Base-by-base conservation (phyloP, 2,797 vertebrate species). In the Premnoplex brunnescens region DNA sequence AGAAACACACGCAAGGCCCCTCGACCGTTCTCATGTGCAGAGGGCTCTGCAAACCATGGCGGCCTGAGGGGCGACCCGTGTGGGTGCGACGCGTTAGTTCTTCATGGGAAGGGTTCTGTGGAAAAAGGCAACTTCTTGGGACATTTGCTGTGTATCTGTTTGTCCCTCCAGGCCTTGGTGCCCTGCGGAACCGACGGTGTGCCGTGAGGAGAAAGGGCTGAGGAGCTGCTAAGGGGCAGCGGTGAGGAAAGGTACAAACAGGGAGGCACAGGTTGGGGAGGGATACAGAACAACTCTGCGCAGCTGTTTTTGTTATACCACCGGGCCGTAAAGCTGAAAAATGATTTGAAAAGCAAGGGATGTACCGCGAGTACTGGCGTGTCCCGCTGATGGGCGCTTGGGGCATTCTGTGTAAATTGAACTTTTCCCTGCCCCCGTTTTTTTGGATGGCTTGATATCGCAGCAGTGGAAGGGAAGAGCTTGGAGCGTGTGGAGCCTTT, bases 301-400 rank as follows among this genome's bases (percentile, higher is more conserved):
- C 94, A 96, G 95, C 97, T 97, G 94, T 68, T 97, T 97, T 97
- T 97, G 58, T 95, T 96, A 83, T 91, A 95, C 73, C 66, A 63
- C 67, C 2, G 10, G 92, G 32, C 56, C 94, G 78, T 90, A 83
- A 96, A 89, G 82, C 67, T 94, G 89, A 97, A 97, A 86, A 64
- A 81, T 43, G 0, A 78, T 74, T 97, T 94, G 59, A 88, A 96
- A 95, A 93, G 80, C 60, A 72, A 92, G 41, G 54, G 92, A 90
- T 93, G 93, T 71, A 34, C 56, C 0, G 16, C 69, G 85, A 94
- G 78, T 85, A 82, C 89, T 85, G 81, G 59, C 13, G 7, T 86
- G 46, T 73, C 41, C 63, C 1, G 5, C 81, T 95, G 84, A 92
- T 58, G 81, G 76, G 78, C 0, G 1, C 88, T 93, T 85, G 80